phyloP scores from a whole-genome alignment of 2,888 invertebrate species.

The Fabriciana adippe region DNA sequence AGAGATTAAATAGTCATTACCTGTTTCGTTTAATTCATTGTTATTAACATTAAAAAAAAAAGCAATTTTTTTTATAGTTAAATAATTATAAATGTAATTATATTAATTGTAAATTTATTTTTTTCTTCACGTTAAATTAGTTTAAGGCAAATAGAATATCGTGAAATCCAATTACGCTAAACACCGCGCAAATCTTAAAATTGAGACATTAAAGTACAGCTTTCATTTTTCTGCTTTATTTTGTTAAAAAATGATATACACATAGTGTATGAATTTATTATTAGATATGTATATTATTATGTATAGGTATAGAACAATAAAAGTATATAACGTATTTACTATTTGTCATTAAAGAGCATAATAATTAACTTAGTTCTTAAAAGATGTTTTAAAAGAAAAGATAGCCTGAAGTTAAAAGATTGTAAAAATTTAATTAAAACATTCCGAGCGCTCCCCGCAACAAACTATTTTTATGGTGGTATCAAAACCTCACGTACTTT shows the following conservation, averaged over 20 bases:
- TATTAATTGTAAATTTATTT: conserved; percentile 13
- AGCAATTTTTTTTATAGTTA: background rate
- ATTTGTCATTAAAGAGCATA: background rate
- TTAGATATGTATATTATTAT: background rate
- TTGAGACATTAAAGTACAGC: background rate
- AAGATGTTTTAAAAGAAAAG: conserved; percentile 5
- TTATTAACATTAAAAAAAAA: too few species aligned
- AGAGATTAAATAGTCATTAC: too few species aligned
- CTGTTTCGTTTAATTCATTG: too few species aligned
- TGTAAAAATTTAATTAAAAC: conserved; percentile 20
- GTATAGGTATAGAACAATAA: too few species aligned
- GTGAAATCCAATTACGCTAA: conserved; percentile 1
- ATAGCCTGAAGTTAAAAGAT: conserved; percentile 6
- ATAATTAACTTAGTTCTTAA: background rate
- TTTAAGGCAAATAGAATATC: conserved; percentile 4
- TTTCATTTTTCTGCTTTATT: background rate
- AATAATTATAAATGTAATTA: conserved; percentile 9
- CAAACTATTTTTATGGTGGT: conserved; percentile 20
- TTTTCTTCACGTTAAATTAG: conserved; percentile 3
- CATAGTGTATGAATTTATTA: background rate
- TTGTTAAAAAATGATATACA: background rate
- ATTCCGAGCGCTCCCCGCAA: conserved; percentile 13
- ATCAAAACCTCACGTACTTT: conserved; percentile 14
- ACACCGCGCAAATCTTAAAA: conserved; percentile 1
- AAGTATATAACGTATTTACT: background rate